phyloP scores from a whole-genome alignment of 2,113 vertebrate genomes.

The Ceuthmochares aereus region DNA sequence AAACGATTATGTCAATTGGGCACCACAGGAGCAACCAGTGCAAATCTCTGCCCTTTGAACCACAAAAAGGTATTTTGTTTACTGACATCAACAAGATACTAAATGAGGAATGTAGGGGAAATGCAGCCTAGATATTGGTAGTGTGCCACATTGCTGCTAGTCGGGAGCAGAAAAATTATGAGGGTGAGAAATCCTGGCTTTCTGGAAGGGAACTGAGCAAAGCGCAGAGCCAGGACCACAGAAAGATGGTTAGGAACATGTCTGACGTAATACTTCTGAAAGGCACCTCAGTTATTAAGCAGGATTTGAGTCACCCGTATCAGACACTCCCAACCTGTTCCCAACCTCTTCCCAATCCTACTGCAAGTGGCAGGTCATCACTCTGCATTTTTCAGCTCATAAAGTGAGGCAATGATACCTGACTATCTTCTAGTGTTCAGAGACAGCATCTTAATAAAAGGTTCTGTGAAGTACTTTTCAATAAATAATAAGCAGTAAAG shows the following conservation, averaged over 20 bases:
- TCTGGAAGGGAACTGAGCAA: background rate
- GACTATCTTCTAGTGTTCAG: background rate
- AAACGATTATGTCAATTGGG: accelerated
- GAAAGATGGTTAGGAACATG: background rate
- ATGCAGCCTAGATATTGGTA: background rate
- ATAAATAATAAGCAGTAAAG: background rate
- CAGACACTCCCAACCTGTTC: background rate
- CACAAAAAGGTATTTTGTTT: background rate
- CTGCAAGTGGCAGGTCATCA: background rate
- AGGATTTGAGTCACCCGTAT: background rate
- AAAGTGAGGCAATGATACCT: background rate
- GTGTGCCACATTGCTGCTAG: background rate
- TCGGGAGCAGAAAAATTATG: background rate
- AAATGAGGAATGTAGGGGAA: background rate
- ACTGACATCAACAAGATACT: accelerated
- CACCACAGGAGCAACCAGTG: background rate
- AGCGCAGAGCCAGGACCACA: background rate
- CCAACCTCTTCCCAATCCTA: background rate
- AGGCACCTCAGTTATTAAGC: background rate
- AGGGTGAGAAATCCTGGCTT: background rate
- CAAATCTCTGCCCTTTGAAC: background rate
- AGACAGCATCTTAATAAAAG: background rate
- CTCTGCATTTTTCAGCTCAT: background rate
- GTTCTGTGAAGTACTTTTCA: background rate
- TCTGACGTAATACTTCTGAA: background rate